Conservation (phyloP, 2,888 invertebrate genomes). For the Torymus aiolomorphi region DNA sequence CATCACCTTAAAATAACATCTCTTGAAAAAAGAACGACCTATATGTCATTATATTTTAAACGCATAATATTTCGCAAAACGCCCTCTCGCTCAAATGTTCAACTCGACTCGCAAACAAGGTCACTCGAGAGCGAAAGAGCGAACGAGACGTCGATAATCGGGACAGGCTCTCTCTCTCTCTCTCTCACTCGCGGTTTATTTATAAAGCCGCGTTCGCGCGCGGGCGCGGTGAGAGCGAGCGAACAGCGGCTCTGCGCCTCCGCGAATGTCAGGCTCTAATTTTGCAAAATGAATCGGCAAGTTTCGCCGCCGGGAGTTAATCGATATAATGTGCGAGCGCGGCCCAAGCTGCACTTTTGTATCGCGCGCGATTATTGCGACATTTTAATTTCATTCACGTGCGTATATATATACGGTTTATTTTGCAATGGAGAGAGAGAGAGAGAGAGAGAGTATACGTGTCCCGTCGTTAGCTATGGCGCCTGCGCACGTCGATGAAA, state of each 20-base stretch:
- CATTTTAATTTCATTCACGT: constrained; percentile 37
- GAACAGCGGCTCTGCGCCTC: no score
- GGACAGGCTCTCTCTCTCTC: neutral
- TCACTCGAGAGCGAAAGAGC: neutral
- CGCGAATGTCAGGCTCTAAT: constrained; percentile 23
- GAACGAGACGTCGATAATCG: constrained; percentile 39
- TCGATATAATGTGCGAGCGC: constrained; percentile 35
- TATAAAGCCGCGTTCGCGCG: constrained; percentile 5
- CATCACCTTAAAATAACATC: no score
- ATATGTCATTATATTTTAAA: no score
- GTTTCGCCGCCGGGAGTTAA: constrained; percentile 31
- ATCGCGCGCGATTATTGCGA: constrained; percentile 26
- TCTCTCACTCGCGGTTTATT: constrained; percentile 15
- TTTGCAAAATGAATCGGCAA: constrained; percentile 53
- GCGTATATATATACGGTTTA: neutral
- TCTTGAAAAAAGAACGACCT: no score
- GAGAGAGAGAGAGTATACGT: no score
- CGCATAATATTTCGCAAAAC: neutral
- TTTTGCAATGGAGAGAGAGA: neutral
- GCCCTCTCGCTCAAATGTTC: neutral
- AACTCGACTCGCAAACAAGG: constrained; percentile 35
- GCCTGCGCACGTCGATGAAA: constrained; percentile 2
- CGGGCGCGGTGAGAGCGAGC: neutral
- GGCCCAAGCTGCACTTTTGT: neutral
- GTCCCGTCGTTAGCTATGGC: neutral